Base-by-base conservation (phyloP, 2,888 invertebrate genomes). In the Ormyrus thymus region DNA sequence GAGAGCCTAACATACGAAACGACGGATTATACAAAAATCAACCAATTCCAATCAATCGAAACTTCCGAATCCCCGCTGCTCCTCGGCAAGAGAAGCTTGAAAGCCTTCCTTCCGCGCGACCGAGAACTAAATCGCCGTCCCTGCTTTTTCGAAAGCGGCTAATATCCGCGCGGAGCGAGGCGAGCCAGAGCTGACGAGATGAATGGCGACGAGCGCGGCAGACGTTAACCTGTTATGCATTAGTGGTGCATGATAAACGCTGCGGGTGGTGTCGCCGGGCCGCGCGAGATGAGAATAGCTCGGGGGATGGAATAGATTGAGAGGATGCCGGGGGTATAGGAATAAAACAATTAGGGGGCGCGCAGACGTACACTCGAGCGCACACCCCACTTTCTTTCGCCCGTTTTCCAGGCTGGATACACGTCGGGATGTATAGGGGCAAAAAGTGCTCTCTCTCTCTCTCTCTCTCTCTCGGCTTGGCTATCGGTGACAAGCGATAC, bases 271-370 rank as follows among this genome's bases (percentile, higher is more conserved):
- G 86, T 86, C 85, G 84, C 86, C 84, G 87, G 29, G 29, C 29
- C 3, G 29, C 29, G 29, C 87, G 86, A 88, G 88, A 87, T 84
- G 86, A 86, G 86, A 85, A 87, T 86, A 84, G 87, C 86, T 86
- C 84, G 85, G 83, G 86, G 87, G 87, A 86, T 85, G 86, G 84
- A 88, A 88, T 89, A 88, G 88, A 89, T 87, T 86, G 87, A 88
- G 87, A 85, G 86, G 84, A 84, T 81, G 83, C 84, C 82, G 80
- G 84, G 85, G 85, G 84, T 85, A 29, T 29, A 85, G 85, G 88
- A 89, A 88, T 89, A 88, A 89, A 89, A 89, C 89, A 89, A 89
- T 89, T 89, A 89, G 86, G 86, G 86, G 29, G 85, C 86, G 86
- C 87, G 85, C 85, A 85, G 87, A 86, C 85, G 87, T 84, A 88